Conservation (phyloP, 1,140 invertebrate genomes). For the Samia ricini region DNA sequence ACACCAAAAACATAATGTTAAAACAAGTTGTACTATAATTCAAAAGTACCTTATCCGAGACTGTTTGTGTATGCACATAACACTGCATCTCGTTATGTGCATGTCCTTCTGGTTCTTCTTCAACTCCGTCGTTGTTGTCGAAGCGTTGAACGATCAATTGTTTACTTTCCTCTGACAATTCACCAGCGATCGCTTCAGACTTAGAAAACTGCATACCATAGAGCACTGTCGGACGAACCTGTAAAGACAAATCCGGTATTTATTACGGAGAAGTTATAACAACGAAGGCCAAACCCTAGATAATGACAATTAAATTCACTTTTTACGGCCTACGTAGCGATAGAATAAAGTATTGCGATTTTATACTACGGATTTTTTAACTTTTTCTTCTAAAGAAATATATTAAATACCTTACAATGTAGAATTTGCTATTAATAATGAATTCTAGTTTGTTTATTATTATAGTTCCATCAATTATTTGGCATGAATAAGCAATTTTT, state of each 20-base stretch:
- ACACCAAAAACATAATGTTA: background rate
- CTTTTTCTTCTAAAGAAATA: no score
- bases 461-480: no score
- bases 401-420: no score
- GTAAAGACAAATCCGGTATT: conserved; percentile 6
- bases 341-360: no score
- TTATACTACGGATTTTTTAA: no score
- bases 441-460: no score
- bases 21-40: background rate
- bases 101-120: conserved; percentile 32
- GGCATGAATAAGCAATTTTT: no score
- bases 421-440: no score
- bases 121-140: conserved; percentile 29
- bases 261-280: background rate
- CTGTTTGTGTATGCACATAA: conserved; percentile 51
- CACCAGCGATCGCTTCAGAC: conserved; percentile 40
- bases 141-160: conserved; percentile 27
- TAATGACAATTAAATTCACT: no score
- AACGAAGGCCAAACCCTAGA: no score
- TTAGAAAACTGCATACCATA: conserved; percentile 48
- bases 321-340: no score
- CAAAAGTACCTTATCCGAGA: conserved; percentile 54
- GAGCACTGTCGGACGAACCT: conserved; percentile 58
- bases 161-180: conserved; percentile 33
- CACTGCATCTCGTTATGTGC: conserved; percentile 57